These are phyloP conservation scores for Papilio glaucus DNA, from an alignment of 1,140 invertebrate species.

Conservation along the genomic window DNA sequence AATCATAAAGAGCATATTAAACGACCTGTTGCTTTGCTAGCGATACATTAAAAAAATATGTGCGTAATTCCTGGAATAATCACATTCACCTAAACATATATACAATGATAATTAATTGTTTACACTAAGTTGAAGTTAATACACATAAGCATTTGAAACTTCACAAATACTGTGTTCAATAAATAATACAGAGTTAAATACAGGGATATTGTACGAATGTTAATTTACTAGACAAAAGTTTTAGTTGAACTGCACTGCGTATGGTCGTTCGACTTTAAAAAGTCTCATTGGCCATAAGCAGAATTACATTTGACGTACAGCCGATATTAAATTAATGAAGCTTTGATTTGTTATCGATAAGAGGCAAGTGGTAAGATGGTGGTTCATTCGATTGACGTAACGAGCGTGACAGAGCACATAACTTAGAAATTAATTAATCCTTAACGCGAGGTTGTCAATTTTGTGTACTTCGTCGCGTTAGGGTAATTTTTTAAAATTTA, in stretches of 20 bases:
- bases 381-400: slow-evolving; percentile 57
- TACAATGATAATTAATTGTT: slow-evolving; percentile 33
- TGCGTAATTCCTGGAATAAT: no score
- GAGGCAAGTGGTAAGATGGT: slow-evolving; percentile 50
- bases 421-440: slow-evolving; percentile 8
- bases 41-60: no score
- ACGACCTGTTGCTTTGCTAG: no score
- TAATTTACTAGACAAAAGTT: slow-evolving; percentile 54
- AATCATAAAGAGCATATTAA: no score
- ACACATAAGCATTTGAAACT: slow-evolving; percentile 62
- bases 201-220: slow-evolving; percentile 81
- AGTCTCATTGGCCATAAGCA: slow-evolving; percentile 41
- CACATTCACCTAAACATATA: slow-evolving; percentile 39
- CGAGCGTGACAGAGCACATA: slow-evolving; percentile 42
- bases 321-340: slow-evolving; percentile 64
- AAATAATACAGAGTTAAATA: slow-evolving; percentile 81
- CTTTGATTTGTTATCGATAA: slow-evolving; percentile 81
- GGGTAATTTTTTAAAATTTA: slow-evolving; percentile 43
- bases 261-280: slow-evolving; percentile 37
- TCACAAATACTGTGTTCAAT: slow-evolving; percentile 74
- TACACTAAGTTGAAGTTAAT: background rate
- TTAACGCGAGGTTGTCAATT: background rate
- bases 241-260: slow-evolving; percentile 33
- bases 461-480: slow-evolving; percentile 16
- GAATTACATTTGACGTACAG: slow-evolving; percentile 48